Conservation (phyloP, 1,140 invertebrate species). For the Heliconius eleuchia region DNA sequence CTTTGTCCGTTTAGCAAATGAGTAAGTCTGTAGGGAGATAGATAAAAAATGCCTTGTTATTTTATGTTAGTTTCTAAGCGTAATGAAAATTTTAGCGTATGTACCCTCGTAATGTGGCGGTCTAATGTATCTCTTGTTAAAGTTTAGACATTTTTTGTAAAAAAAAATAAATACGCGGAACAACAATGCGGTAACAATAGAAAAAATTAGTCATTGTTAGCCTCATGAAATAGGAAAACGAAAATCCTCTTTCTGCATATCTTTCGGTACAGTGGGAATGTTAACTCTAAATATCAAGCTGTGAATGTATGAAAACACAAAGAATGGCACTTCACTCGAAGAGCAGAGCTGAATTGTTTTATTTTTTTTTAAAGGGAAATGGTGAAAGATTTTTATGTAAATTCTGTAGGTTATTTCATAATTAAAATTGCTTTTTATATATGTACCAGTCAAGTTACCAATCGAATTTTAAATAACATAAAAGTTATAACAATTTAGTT, state of each 20-base stretch:
- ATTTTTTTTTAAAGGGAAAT: background rate
- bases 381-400: too few species aligned
- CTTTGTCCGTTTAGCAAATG: conserved; percentile 3
- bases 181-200: conserved; percentile 11
- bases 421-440: too few species aligned
- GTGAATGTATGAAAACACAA: background rate
- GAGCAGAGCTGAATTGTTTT: background rate
- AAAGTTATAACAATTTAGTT: too few species aligned
- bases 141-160: conserved; percentile 9
- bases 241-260: conserved; percentile 6
- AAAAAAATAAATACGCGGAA: conserved; percentile 8
- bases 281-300: background rate
- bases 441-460: too few species aligned
- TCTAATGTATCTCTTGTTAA: conserved; percentile 9
- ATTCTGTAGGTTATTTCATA: too few species aligned
- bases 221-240: conserved; percentile 2
- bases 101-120: background rate
- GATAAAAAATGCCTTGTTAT: background rate
- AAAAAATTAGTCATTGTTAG: conserved; percentile 14
- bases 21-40: conserved; percentile 6
- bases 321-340: background rate
- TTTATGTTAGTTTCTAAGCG: background rate
- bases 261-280: conserved; percentile 24
- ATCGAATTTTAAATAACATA: too few species aligned
- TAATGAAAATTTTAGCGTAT: conserved; percentile 3